These are phyloP conservation scores for Cavia aperea DNA, from an alignment of 2,113 vertebrate genomes.

Conservation along the genomic window DNA sequence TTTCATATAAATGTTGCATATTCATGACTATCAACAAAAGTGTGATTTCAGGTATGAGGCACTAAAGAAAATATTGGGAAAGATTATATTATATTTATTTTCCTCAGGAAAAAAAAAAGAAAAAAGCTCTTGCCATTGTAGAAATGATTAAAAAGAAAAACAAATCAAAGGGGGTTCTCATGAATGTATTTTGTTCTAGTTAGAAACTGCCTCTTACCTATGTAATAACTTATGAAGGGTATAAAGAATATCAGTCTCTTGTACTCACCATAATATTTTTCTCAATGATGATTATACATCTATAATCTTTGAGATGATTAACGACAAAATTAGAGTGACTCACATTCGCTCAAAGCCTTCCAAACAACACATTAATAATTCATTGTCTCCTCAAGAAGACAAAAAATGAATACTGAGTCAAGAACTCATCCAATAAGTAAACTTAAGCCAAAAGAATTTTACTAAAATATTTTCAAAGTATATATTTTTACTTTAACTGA, in stretches of 20 bases:
- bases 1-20: not conserved
- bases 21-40: not conserved
- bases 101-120: not conserved
- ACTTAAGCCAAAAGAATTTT: not conserved
- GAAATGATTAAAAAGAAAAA: not conserved
- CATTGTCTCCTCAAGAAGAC: not conserved
- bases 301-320: not conserved
- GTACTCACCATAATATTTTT: not conserved
- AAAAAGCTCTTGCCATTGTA: not conserved
- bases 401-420: not conserved
- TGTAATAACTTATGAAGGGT: not conserved
- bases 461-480: not conserved
- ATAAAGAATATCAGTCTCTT: not conserved
- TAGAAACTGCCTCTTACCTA: not conserved
- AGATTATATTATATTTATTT: not conserved
- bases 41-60: not conserved
- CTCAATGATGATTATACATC: constrained; percentile 11
- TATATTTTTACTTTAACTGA: not conserved
- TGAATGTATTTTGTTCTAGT: not conserved
- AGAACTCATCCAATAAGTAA: not conserved
- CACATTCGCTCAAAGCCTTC: not conserved
- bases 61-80: not conserved
- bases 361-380: not conserved
- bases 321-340: not conserved
- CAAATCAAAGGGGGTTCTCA: not conserved